A percentile compares a stretch with the other conserved stretches of the same genome.
Evolutionary conservation across 2,797 vertebrate species (phyloP).

Genomic region (Carcharodon carcharias): DNA sequence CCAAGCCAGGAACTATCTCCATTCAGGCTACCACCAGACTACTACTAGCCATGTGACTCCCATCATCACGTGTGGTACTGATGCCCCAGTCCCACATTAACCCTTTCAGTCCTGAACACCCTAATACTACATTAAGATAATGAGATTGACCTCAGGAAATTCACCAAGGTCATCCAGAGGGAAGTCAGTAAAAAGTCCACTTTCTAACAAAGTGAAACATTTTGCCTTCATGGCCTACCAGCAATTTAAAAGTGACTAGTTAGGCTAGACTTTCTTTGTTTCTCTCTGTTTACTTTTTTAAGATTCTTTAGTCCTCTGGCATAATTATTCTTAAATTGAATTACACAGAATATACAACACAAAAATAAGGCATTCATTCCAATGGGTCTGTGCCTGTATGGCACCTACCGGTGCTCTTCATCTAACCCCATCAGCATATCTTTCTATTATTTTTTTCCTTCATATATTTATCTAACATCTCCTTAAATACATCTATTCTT

Average conservation of each 20-base stretch:
- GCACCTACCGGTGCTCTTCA: neutral
- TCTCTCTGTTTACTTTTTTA: neutral
- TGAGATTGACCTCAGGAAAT: neutral
- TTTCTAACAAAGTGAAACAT: neutral
- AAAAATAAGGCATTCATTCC: neutral
- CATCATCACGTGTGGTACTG: no score
- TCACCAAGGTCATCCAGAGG: neutral
- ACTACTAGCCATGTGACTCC: no score
- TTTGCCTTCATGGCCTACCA: neutral
- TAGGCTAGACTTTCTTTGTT: neutral
- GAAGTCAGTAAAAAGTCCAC: neutral
- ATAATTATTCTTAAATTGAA: neutral
- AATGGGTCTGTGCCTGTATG: neutral
- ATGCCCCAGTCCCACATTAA: no score
- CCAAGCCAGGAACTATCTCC: no score
- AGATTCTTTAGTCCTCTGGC: neutral
- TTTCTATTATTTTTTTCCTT: neutral
- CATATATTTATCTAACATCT: neutral
- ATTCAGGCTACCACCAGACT: no score
- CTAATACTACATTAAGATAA: neutral
- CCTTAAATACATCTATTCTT: neutral
- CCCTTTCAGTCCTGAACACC: no score
- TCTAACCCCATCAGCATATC: neutral
- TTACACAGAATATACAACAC: neutral
- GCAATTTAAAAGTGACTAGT: neutral